Evolutionary conservation across 2,797 vertebrate genomes (phyloP), one percentile per base, ranked within the genome.

Genomic region (Erethizon dorsatum): DNA sequence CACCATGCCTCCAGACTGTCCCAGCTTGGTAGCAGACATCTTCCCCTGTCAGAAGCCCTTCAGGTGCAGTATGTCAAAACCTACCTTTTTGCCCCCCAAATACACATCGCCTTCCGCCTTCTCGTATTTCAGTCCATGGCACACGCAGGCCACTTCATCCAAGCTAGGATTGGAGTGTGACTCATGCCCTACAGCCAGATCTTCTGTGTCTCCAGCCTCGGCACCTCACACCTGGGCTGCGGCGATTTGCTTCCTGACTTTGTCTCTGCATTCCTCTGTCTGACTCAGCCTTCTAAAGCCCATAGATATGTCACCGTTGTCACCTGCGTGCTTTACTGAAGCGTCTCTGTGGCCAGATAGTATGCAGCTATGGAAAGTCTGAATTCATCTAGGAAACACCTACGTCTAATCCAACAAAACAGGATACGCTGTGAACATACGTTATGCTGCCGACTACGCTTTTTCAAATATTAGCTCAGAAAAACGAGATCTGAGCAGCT

Each of bases 281-380:
- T 96, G 96, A 96, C 77, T 94, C 63, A 90, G 84, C 90, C 41
- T 82, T 96, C 83, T 82, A 82, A 84, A 97, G 90, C 24, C 41
- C 88, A 94, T 71, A 88, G 78, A 82, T 96, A 88, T 85, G 88
- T 31, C 50, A 83, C 82, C 41, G 41, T 15, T 87, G 80, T 80
- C 93, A 96, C 77, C 91, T 96, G 84, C 92, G 83, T 17, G 63
- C 56, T 75, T 75, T 83, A 89, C 88, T 77, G 84, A 88, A 79
- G 45, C 54, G 79, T 61, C 78, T 79, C 47, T 56, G 59, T 73
- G 37, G 67, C 52, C 80, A 94, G n/a, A 73, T 0, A 63, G 41
- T 41, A 88, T 45, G n/a, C 37, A 26, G 54, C 31, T 95, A 88
- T 41, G 82, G 96, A 94, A 96, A 94, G 67, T 94, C 22, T 94